Evolutionary conservation across 2,113 vertebrate genomes (phyloP).

Genomic region (Vicugna pacos): DNA sequence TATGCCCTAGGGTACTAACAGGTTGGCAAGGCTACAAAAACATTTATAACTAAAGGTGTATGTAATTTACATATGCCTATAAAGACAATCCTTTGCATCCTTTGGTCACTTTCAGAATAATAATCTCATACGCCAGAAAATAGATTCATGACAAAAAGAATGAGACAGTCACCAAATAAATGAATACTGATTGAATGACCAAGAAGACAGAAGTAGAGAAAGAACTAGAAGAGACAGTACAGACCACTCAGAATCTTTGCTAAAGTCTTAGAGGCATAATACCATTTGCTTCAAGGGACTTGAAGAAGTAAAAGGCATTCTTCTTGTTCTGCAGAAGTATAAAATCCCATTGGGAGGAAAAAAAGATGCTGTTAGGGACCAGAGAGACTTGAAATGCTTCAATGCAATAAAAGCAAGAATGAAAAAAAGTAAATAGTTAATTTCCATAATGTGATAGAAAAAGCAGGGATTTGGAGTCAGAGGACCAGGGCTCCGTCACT

Average conservation of each 20-base stretch:
- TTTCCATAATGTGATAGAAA: background rate
- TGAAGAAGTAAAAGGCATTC: background rate
- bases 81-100: background rate
- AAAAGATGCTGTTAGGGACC: background rate
- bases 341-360: background rate
- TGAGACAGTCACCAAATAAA: background rate
- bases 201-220: background rate
- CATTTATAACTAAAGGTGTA: background rate
- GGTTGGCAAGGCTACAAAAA: background rate
- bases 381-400: background rate
- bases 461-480: background rate
- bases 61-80: background rate
- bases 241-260: background rate
- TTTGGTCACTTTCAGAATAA: background rate
- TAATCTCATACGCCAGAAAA: background rate
- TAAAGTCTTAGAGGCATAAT: background rate
- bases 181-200: background rate
- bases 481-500: background rate
- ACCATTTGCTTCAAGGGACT: background rate
- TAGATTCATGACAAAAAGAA: background rate
- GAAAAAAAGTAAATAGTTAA: background rate
- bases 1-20: background rate
- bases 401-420: slow-evolving; percentile 42
- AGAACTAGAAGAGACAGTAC: background rate
- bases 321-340: background rate